phyloP scores from a whole-genome alignment of 2,888 invertebrate species.

The Eugnorisma glareosa region DNA sequence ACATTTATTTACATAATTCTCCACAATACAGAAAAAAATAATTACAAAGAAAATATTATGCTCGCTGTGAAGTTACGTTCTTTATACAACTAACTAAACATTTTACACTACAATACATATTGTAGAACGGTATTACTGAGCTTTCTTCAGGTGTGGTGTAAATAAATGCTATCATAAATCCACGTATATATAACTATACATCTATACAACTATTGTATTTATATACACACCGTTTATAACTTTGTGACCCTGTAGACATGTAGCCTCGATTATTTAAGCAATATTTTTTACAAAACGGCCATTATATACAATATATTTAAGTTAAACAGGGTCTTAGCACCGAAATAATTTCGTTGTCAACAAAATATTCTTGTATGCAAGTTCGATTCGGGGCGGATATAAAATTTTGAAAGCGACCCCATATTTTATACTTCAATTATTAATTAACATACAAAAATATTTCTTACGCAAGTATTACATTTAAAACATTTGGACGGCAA shows the following conservation, averaged over 20 bases:
- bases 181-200: conserved; percentile 72
- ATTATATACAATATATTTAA: conserved; percentile 73
- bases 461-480: conserved; percentile 64
- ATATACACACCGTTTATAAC: conserved; percentile 81
- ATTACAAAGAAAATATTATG: conserved; percentile 74
- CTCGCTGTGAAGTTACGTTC: conserved; percentile 61
- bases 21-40: conserved; percentile 46
- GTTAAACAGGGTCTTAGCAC: conserved; percentile 84
- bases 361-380: conserved; percentile 64
- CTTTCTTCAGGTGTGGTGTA: conserved; percentile 89
- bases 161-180: conserved; percentile 83
- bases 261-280: conserved; percentile 85
- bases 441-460: conserved; percentile 62
- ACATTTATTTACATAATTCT: conserved; percentile 63
- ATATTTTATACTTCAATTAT: conserved; percentile 41
- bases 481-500: conserved; percentile 86
- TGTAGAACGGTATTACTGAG: conserved; percentile 82
- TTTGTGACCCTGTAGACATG: conserved; percentile 86
- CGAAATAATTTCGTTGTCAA: conserved; percentile 75
- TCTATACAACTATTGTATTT: conserved; percentile 76
- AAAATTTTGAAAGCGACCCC: conserved; percentile 53
- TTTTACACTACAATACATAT: conserved; percentile 66
- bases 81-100: conserved; percentile 60
- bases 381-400: conserved; percentile 41
- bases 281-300: conserved; percentile 78